Percentiles rank a stretch among this genome's conserved stretches.
Conservation (phyloP, 2,888 invertebrate species). For the Eugnorisma glareosa region DNA sequence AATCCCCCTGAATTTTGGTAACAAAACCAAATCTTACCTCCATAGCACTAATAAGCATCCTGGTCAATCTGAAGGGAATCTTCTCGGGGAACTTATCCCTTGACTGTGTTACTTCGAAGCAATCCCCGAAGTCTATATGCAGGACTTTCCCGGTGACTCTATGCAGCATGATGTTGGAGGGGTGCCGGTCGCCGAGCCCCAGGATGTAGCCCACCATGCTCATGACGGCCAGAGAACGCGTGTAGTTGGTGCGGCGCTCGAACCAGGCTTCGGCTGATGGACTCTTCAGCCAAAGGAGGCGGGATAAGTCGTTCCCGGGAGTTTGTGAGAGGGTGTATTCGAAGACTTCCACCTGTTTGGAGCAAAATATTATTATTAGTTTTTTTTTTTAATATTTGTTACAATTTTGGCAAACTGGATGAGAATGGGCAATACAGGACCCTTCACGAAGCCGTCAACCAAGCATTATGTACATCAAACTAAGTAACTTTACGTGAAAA, state of each 20-base stretch:
- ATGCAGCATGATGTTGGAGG: conserved; percentile 99
- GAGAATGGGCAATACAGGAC: too few species aligned
- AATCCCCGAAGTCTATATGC: conserved; percentile 99
- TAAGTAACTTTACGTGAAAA: too few species aligned
- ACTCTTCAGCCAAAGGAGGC: conserved; percentile 98
- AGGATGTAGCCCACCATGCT: conserved; percentile 99
- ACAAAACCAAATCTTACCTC: conserved; percentile 87
- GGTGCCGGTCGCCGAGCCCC: conserved; percentile 99
- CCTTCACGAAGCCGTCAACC: too few species aligned
- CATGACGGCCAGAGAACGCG: conserved; percentile 99
- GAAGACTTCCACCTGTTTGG: conserved; percentile 95
- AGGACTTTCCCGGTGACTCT: conserved; percentile 98
- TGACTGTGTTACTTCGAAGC: conserved; percentile 99
- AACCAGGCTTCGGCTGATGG: conserved; percentile 99
- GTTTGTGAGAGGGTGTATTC: conserved; percentile 98
- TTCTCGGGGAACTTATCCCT: conserved; percentile 99
- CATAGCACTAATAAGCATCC: conserved; percentile 99
- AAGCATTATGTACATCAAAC: too few species aligned
- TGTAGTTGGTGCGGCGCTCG: conserved; percentile 99
- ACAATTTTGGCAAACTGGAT: too few species aligned
- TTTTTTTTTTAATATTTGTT: too few species aligned
- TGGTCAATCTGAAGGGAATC: conserved; percentile 98
- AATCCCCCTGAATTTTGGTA: background rate
- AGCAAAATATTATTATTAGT: background rate
- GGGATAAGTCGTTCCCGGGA: conserved; percentile 97